Evolutionary conservation across 2,797 vertebrate species (phyloP), one percentile per base, ranked within the genome.

Genomic region (Galago senegalensis): DNA sequence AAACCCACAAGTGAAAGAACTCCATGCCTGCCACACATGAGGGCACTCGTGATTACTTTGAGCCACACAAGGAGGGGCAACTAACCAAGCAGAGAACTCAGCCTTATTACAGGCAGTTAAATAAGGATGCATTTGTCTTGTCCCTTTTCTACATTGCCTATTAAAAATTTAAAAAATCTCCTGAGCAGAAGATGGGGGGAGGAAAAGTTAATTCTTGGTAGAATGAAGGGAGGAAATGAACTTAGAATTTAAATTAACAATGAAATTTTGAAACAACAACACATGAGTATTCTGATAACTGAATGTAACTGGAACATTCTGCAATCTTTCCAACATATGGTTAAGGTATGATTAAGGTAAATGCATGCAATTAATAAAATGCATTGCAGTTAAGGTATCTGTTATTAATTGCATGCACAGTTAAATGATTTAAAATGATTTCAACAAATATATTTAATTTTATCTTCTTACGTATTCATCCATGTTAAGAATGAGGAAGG

Each of bases 211-310:
- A 27, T 69, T 63, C 27, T 89, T 77, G 88, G 20, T n/a, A 70
- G 34, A 56, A 87, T 18, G 46, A 94, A 85, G 61, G 87, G 9
- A 67, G 11, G 6, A 60, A 56, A 85, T 58, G 13, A 81, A 7
- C n/a, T 79, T 77, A 91, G 72, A 92, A 92, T 86, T 87, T 70
- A 77, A 77, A 53, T 79, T 63, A 69, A 96, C 90, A 83, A 80
- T 84, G 65, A 79, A 56, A 40, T 77, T 83, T 75, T 65, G 21
- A 96, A 90, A 85, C 3, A 93, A 84, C 6, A 76, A n/a, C 21
- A 79, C 21, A 80, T 76, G 31, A 86, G 21, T 83, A 40, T 43
- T 88, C 20, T 80, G 89, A 91, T 75, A 86, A 86, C 46, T 40
- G 70, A 90, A 90, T 89, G 37, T 87, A 34, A 61, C 34, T 60